phyloP scores from a whole-genome alignment of 2,888 invertebrate species.

The Thereva nobilitata region DNA sequence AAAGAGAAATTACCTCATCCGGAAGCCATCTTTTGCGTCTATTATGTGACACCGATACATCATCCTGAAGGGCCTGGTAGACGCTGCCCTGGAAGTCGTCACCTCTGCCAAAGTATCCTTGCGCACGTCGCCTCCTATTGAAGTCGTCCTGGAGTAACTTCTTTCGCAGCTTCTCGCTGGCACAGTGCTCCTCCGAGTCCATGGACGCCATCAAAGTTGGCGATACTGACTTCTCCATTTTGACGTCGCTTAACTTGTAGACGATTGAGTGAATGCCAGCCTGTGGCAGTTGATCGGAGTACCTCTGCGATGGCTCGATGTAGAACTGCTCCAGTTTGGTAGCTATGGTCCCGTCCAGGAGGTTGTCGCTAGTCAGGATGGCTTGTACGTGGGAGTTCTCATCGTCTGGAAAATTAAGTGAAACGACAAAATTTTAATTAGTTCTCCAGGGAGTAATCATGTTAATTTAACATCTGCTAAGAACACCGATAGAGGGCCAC shows the following conservation, averaged over 20 bases:
- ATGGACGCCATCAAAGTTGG: constrained; percentile 37
- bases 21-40: constrained; percentile 69
- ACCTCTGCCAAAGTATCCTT: constrained; percentile 41
- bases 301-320: constrained; percentile 65
- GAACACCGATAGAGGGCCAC: too few species aligned
- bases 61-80: constrained; percentile 43
- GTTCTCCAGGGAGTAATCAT: constrained; percentile 9
- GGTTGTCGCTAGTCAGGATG: constrained; percentile 80
- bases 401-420: constrained; percentile 68
- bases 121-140: constrained; percentile 49
- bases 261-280: constrained; percentile 77
- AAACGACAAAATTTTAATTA: constrained; percentile 15
- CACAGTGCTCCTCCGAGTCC: constrained; percentile 52
- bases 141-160: constrained; percentile 48
- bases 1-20: constrained; percentile 62
- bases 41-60: constrained; percentile 44
- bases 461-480: constrained; percentile 6
- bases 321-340: constrained; percentile 80
- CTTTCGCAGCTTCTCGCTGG: constrained; percentile 54
- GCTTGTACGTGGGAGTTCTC: constrained; percentile 82
- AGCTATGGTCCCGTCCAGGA: constrained; percentile 87
- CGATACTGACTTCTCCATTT: constrained; percentile 47
- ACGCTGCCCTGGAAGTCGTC: not conserved
- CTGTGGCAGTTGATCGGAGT: constrained; percentile 61
- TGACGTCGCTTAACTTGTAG: constrained; percentile 80